Percentiles rank a stretch among this genome's conserved stretches.
These are phyloP conservation scores for Cryptomyrus ogoouensis DNA, from an alignment of 2,113 vertebrate genomes.

Conservation along the genomic window DNA sequence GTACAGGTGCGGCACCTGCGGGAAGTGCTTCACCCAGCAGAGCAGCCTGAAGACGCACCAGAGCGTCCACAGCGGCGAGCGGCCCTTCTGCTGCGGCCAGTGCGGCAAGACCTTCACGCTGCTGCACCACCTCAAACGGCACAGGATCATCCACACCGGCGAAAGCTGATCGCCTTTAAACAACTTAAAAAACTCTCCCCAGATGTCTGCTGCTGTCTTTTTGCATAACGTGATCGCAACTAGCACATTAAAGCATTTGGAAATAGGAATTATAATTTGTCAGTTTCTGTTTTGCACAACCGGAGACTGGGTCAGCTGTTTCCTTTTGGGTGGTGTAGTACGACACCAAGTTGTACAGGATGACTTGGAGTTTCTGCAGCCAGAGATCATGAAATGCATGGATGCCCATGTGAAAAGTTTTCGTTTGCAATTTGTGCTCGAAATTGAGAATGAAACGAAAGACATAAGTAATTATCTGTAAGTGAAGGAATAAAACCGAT, in stretches of 20 bases:
- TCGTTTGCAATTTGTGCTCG: not conserved
- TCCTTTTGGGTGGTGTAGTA: not conserved
- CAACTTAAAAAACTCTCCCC: not conserved
- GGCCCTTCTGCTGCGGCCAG: conserved; percentile 16
- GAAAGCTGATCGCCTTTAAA: conserved; percentile 1
- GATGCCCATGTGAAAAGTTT: not conserved
- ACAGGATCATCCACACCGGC: conserved; percentile 14
- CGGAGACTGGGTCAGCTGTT: not conserved
- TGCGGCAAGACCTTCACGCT: conserved; percentile 20
- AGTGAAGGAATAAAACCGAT: not conserved
- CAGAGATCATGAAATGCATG: not conserved
- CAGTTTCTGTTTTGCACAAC: not conserved
- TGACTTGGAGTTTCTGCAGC: not conserved
- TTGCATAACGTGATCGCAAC: not conserved
- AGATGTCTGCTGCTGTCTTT: not conserved
- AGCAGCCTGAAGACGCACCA: conserved; percentile 24
- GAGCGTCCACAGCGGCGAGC: conserved; percentile 15
- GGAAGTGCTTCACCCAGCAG: conserved; percentile 20
- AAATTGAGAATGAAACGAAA: not conserved
- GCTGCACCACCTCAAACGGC: conserved; percentile 15
- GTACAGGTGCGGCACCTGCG: conserved; percentile 15
- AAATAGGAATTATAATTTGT: not conserved
- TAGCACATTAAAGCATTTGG: not conserved
- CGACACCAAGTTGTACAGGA: not conserved
- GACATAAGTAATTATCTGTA: not conserved